A percentile compares a stretch with the other conserved stretches of the same genome.
Conservation (phyloP, 2,113 vertebrate species). For the Saiga tatarica region DNA sequence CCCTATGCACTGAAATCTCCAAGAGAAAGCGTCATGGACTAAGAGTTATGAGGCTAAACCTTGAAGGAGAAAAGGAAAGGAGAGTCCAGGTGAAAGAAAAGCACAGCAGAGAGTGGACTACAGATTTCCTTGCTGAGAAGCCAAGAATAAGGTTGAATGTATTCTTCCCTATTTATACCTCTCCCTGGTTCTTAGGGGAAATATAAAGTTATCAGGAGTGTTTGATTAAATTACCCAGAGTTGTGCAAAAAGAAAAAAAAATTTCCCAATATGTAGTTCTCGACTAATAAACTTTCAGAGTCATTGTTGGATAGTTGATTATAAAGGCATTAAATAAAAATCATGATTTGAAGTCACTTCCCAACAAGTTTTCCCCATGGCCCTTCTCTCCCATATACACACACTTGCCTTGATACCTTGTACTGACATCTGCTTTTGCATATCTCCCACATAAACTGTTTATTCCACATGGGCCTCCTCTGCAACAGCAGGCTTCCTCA, state of each 20-base stretch:
- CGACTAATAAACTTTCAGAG: not conserved
- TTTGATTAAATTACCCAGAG: not conserved
- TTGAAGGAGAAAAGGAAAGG: not conserved
- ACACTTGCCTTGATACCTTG: not conserved
- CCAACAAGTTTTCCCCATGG: not conserved
- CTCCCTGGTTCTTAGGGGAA: not conserved
- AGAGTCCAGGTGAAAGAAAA: not conserved
- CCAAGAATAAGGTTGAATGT: not conserved
- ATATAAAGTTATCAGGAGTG: constrained; percentile 5
- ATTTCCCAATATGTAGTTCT: not conserved
- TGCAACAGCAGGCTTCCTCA: not conserved
- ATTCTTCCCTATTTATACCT: not conserved
- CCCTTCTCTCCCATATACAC: not conserved
- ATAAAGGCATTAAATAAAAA: constrained; percentile 6
- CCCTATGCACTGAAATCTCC: not conserved
- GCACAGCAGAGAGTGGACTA: not conserved
- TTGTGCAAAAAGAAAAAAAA: not conserved
- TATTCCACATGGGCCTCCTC: not conserved
- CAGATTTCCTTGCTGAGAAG: not conserved
- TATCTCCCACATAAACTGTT: not conserved
- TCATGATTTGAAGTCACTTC: not conserved
- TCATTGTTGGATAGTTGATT: not conserved
- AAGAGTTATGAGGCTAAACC: not conserved
- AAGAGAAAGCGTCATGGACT: not conserved
- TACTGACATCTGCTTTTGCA: not conserved